Conservation (phyloP, 92 coral and sea anemone genomes). For the Epizoanthus scotinus region DNA sequence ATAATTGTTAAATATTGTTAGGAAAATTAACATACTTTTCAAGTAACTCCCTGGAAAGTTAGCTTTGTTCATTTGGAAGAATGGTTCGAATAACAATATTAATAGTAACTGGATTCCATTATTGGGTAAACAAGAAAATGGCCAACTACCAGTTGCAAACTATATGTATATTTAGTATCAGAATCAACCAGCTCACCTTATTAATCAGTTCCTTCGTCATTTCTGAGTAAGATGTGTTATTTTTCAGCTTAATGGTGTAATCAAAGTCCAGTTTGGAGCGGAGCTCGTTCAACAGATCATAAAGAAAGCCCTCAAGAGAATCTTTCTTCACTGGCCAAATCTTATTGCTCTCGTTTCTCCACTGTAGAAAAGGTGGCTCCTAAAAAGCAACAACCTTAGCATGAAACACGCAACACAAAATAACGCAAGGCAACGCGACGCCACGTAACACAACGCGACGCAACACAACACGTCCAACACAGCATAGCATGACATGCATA, state of each 20-base stretch:
- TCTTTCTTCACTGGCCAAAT: conserved; percentile 59
- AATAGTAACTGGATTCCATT: too few relatives aligned
- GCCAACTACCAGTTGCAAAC: not conserved
- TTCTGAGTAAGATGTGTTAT: conserved; percentile 47
- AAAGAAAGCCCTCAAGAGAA: conserved; percentile 77
- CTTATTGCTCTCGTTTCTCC: conserved; percentile 57
- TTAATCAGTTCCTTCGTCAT: conserved; percentile 47
- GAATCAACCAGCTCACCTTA: conserved; percentile 41
- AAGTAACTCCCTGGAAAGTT: too few relatives aligned
- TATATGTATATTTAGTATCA: not conserved
- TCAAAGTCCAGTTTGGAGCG: conserved; percentile 55
- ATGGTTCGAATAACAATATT: too few relatives aligned
- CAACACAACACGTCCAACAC: too few relatives aligned
- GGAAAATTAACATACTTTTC: too few relatives aligned
- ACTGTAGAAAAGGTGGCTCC: conserved; percentile 84
- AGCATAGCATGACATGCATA: too few relatives aligned
- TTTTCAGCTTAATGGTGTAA: conserved; percentile 61
- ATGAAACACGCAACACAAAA: too few relatives aligned
- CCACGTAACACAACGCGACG: too few relatives aligned
- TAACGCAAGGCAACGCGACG: too few relatives aligned
- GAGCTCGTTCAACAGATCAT: conserved; percentile 78
- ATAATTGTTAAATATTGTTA: too few relatives aligned
- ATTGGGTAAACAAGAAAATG: too few relatives aligned
- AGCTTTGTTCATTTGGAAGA: too few relatives aligned
- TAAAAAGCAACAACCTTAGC: not conserved